Evolutionary conservation across 1,140 invertebrate species (phyloP).

Genomic region (Drosophila sproati): DNA sequence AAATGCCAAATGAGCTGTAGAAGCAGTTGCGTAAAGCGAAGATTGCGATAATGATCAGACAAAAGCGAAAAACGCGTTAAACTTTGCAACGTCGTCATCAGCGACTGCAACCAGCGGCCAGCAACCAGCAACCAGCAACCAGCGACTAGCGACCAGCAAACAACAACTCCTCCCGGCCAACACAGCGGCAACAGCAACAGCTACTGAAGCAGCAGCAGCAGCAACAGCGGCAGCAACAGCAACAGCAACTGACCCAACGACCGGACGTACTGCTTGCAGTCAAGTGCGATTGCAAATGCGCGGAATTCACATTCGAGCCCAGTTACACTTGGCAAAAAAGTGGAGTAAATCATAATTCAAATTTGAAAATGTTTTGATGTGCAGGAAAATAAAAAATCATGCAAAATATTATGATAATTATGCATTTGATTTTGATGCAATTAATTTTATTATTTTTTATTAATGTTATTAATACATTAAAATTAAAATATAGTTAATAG

Average conservation of each 20-base stretch:
- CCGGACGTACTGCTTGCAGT: constrained; percentile 71
- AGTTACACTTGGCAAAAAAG: background rate
- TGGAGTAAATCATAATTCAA: too few relatives aligned
- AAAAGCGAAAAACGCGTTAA: constrained; percentile 80
- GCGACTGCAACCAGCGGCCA: constrained; percentile 24
- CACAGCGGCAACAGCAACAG: constrained; percentile 8
- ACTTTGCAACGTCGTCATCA: constrained; percentile 80
- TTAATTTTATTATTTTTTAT: too few relatives aligned
- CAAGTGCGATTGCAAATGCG: constrained; percentile 83
- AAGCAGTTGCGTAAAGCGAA: constrained; percentile 79
- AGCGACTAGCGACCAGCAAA: constrained; percentile 31
- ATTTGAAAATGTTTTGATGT: too few relatives aligned
- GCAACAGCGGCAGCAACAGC: constrained; percentile 12
- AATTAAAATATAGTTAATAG: too few relatives aligned
- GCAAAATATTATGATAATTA: too few relatives aligned
- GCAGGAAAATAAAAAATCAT: too few relatives aligned
- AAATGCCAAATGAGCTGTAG: constrained; percentile 73
- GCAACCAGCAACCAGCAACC: constrained; percentile 21
- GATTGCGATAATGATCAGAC: constrained; percentile 80
- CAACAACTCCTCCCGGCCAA: constrained; percentile 10
- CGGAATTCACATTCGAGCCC: constrained; percentile 78
- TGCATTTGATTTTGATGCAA: too few relatives aligned
- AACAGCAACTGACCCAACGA: constrained; percentile 60
- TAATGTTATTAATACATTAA: too few relatives aligned
- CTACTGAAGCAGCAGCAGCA: constrained; percentile 15